phyloP scores from a whole-genome alignment of 2,888 invertebrate species.

The Temnothorax unifasciatus region DNA sequence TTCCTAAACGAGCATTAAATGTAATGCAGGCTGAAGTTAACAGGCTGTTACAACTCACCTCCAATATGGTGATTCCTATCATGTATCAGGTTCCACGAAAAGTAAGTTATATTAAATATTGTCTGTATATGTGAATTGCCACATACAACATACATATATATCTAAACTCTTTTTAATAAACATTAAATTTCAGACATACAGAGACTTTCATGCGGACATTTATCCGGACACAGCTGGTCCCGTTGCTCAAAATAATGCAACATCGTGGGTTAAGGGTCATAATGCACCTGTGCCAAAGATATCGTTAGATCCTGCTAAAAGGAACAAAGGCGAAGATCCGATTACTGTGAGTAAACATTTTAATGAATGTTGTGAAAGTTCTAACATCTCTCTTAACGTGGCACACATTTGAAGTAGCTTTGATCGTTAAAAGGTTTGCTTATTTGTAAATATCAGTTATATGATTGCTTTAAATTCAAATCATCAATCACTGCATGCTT shows the following conservation, averaged over 20 bases:
- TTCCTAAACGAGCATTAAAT: conserved; percentile 96
- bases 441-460: conserved; percentile 43
- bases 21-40: conserved; percentile 99
- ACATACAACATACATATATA: not conserved
- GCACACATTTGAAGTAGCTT: conserved; percentile 16
- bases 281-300: conserved; percentile 93
- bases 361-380: not conserved
- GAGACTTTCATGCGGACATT: conserved; percentile 97
- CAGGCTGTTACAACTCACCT: conserved; percentile 94
- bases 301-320: conserved; percentile 93
- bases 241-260: conserved; percentile 92
- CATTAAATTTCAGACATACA: conserved; percentile 90
- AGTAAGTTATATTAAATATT: conserved; percentile 86
- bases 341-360: conserved; percentile 87
- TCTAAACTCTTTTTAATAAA: conserved; percentile 45
- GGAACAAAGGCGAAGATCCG: conserved; percentile 88
- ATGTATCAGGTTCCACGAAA: conserved; percentile 98
- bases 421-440: conserved; percentile 20
- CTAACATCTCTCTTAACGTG: conserved; percentile 18
- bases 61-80: conserved; percentile 95
- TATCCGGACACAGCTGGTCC: conserved; percentile 96
- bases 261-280: conserved; percentile 93
- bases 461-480: conserved; percentile 21
- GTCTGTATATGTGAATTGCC: not conserved
- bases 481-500: conserved; percentile 63